Base-by-base conservation (phyloP, 2,888 invertebrate genomes). In the Erebia ligea region DNA sequence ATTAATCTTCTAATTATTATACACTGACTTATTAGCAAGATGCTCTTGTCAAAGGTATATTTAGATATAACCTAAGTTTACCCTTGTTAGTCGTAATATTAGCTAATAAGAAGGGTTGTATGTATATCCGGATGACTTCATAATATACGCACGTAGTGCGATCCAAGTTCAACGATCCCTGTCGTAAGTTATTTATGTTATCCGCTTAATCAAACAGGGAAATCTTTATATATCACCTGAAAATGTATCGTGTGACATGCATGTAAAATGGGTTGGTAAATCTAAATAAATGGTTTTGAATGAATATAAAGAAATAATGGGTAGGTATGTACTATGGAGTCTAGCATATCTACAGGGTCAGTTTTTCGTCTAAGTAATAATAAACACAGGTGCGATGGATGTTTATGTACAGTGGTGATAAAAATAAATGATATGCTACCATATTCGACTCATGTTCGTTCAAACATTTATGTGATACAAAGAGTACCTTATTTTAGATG, bases 401-500 rank as follows among this genome's bases (percentile, higher is more conserved):
- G 11, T 40, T n/a, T 48, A 54, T 17, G 56, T 61, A 19, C n/a
- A 72, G 56, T 61, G 73, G 67, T 40, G 72, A 63, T 69, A 70
- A 74, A 71, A 70, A 70, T 70, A 72, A 71, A 69, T 64, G 68
- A 70, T 69, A 74, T 25, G 64, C 19, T 63, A 73, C 78, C 81
- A 76, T 81, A 79, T 81, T 76, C 81, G 83, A 78, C 79, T 77
- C 78, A 77, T 76, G 76, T 76, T 79, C 77, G 76, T 67, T 65
- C 72, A 75, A 77, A 81, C 77, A 83, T 84, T 85, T 78, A 78
- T 80, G 76, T 77, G 80, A 71, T 84, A 92, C 92, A 92, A 92
- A 89, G 88, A 79, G 80, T 76, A 77, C 76, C 90, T 90, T 85
- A 88, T 91, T 92, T 83, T 76, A 78, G 67, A 92, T 92, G 89